A percentile compares a stretch with the other conserved stretches of the same genome.
Evolutionary conservation across 2,888 invertebrate genomes (phyloP).

Genomic region (Frankliniella fusca): DNA sequence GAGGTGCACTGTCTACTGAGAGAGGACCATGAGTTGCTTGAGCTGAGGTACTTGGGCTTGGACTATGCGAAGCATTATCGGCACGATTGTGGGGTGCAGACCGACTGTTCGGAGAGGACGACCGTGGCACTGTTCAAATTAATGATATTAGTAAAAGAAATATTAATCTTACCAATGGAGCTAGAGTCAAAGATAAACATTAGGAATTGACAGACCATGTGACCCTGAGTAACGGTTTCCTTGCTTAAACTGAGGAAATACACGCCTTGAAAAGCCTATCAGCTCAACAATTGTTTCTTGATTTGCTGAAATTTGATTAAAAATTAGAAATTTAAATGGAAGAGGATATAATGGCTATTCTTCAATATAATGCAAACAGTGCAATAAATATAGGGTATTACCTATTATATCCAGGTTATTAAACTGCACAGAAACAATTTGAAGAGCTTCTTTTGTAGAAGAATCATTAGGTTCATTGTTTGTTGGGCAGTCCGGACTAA

Average conservation of each 20-base stretch:
- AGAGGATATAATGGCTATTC: constrained; percentile 32
- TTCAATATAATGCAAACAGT: constrained; percentile 24
- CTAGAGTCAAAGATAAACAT: background rate
- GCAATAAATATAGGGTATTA: constrained; percentile 46
- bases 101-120: background rate
- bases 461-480: constrained; percentile 49
- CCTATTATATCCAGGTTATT: constrained; percentile 93
- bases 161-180: background rate
- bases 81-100: background rate
- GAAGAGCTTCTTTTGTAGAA: constrained; percentile 48
- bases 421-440: constrained; percentile 84
- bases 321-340: constrained; percentile 33
- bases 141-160: background rate
- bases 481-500: constrained; percentile 53
- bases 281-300: constrained; percentile 93
- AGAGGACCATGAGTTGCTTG: background rate
- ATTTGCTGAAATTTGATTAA: constrained; percentile 62
- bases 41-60: background rate
- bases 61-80: background rate
- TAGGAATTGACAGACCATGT: background rate
- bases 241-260: constrained; percentile 52
- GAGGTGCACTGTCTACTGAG: constrained; percentile 16
- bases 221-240: background rate
- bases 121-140: background rate
- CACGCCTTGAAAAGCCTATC: constrained; percentile 78